Conservation (phyloP, 53 echinoderm and acorn worm genomes). For the Holothuria scabra region DNA sequence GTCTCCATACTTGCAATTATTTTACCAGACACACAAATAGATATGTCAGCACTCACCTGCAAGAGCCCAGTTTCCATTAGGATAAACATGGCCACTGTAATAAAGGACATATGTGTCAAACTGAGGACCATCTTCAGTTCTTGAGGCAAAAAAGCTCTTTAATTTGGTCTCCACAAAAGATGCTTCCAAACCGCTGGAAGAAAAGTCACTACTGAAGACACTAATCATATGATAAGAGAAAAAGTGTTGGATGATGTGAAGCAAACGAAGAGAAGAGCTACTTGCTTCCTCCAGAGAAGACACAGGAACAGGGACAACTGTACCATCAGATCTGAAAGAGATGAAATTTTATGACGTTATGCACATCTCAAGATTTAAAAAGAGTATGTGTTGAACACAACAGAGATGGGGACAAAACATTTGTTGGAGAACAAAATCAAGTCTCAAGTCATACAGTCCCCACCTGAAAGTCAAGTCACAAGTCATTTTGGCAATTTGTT, state of each 20-base stretch:
- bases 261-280: slow-evolving; percentile 78
- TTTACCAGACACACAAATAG: not conserved
- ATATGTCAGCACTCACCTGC: slow-evolving; percentile 64
- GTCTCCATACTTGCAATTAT: not conserved
- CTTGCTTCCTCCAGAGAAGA: slow-evolving; percentile 85
- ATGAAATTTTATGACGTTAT: too few relatives aligned
- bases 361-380: too few relatives aligned
- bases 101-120: slow-evolving; percentile 92
- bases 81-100: slow-evolving; percentile 95
- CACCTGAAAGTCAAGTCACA: too few relatives aligned
- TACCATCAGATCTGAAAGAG: slow-evolving; percentile 70
- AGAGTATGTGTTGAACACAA: too few relatives aligned
- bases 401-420: too few relatives aligned
- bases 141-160: slow-evolving; percentile 67
- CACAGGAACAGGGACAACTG: slow-evolving; percentile 72
- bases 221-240: slow-evolving; percentile 95
- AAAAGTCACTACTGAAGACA: slow-evolving; percentile 91
- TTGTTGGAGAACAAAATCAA: too few relatives aligned
- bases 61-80: slow-evolving; percentile 91
- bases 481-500: too few relatives aligned
- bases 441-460: too few relatives aligned
- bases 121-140: slow-evolving; percentile 73
- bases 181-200: slow-evolving; percentile 81
- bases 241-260: slow-evolving; percentile 92
- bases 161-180: slow-evolving; percentile 80